A percentile compares a stretch with the other conserved stretches of the same genome.
Evolutionary conservation across 2,888 invertebrate species (phyloP).

Genomic region (Hydroisotoma schaefferi): DNA sequence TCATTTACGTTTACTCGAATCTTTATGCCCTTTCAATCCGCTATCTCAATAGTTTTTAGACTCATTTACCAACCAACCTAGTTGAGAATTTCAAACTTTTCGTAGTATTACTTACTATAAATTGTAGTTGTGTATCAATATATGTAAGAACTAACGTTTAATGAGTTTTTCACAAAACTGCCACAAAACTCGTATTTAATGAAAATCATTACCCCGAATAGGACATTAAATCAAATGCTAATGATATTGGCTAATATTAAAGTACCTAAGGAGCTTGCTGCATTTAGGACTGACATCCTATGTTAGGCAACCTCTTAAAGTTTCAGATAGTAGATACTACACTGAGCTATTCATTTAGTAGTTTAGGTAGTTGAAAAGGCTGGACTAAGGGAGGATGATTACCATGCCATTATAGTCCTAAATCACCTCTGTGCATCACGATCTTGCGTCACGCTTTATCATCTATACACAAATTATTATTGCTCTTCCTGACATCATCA

Average conservation of each 20-base stretch:
- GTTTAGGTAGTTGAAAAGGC: no score
- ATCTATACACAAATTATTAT: constrained; percentile 23
- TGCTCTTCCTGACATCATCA: constrained; percentile 31
- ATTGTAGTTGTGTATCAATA: no score
- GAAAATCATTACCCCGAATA: constrained; percentile 2
- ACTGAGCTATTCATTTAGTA: no score
- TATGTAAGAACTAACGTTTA: no score
- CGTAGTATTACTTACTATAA: no score
- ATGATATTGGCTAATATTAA: constrained; percentile 1
- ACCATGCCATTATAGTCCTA: constrained; percentile 1
- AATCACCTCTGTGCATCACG: constrained; percentile 15
- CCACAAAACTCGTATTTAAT: no score
- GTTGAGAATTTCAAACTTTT: neutral
- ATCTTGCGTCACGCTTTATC: constrained; percentile 9
- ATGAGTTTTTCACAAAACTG: no score
- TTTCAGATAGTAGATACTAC: no score
- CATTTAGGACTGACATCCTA: no score
- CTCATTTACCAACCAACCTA: neutral
- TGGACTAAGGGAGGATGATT: neutral
- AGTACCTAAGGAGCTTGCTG: neutral
- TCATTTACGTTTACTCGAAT: constrained; percentile 6
- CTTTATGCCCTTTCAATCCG: neutral
- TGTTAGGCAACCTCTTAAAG: no score
- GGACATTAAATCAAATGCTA: neutral
- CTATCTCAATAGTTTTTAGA: neutral